These are phyloP conservation scores for Pangasius mekongensis DNA, from an alignment of 2,797 vertebrate genomes.

Conservation along the genomic window DNA sequence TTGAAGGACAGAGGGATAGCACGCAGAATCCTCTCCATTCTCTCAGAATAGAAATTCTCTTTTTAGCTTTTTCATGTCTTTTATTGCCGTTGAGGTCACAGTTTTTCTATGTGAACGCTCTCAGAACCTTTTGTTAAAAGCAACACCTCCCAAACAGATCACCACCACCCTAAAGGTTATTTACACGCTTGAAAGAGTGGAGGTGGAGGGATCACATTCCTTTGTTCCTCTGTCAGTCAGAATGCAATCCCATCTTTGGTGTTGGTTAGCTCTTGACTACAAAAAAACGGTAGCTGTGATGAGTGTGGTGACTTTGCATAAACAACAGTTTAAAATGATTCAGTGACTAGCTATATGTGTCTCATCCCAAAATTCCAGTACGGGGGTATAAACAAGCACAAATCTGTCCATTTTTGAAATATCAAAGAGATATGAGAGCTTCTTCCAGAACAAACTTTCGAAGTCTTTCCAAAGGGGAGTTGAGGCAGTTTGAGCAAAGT, in stretches of 20 bases:
- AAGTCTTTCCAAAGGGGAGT: neutral
- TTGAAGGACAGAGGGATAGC: neutral
- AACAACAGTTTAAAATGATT: neutral
- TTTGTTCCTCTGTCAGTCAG: neutral
- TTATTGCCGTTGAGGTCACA: neutral
- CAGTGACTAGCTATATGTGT: too few species aligned
- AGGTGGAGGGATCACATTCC: neutral
- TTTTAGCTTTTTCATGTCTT: neutral
- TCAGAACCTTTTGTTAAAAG: constrained; percentile 11
- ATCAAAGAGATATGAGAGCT: neutral
- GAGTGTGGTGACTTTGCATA: neutral
- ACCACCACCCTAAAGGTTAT: neutral
- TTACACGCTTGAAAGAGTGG: constrained; percentile 6
- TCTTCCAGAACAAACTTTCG: neutral
- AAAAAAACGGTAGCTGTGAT: neutral
- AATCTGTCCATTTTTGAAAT: neutral
- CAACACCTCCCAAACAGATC: constrained; percentile 11
- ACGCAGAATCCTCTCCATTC: neutral
- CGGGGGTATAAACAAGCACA: neutral
- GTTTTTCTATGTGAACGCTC: neutral
- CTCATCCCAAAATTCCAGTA: neutral
- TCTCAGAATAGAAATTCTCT: neutral
- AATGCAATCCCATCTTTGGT: neutral
- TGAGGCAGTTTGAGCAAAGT: neutral
- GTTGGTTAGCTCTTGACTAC: neutral